phyloP scores from a whole-genome alignment of 2,797 vertebrate genomes.

The Gambelia wislizenii region DNA sequence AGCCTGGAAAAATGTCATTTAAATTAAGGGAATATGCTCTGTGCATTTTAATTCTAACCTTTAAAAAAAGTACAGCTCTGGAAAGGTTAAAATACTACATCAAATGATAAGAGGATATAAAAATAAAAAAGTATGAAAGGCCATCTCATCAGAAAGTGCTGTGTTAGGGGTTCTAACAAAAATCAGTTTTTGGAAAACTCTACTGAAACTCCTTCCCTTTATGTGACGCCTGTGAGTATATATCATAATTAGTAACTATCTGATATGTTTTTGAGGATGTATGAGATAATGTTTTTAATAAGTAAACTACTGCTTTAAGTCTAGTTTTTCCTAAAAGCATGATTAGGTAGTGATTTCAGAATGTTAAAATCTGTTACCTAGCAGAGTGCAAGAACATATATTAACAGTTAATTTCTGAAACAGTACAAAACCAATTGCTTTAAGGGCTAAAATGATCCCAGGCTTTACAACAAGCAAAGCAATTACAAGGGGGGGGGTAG shows the following conservation, averaged over 20 bases:
- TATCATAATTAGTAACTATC: background rate
- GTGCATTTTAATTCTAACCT: conserved; percentile 70
- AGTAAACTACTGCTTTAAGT: background rate
- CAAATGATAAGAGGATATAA: conserved; percentile 62
- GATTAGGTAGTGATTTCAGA: background rate
- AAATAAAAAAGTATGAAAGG: conserved; percentile 54
- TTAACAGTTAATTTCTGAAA: background rate
- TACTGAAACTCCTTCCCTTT: background rate
- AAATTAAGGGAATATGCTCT: conserved; percentile 56
- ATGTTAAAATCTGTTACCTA: background rate
- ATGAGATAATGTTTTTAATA: background rate
- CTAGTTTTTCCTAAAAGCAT: background rate
- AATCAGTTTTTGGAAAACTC: background rate
- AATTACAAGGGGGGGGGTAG: too few relatives aligned
- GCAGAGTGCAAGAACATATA: background rate
- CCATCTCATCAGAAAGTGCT: conserved; percentile 45
- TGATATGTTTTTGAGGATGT: background rate
- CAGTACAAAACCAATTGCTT: background rate
- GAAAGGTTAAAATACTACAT: conserved; percentile 68
- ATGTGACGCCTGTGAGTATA: background rate
- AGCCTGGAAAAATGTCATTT: conserved; percentile 55
- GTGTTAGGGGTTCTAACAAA: conserved; percentile 24
- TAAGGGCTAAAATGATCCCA: background rate
- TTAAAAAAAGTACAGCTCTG: conserved; percentile 55
- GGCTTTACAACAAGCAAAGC: background rate